phyloP scores from a whole-genome alignment of 2,888 invertebrate genomes.

The Stomorhina lunata region DNA sequence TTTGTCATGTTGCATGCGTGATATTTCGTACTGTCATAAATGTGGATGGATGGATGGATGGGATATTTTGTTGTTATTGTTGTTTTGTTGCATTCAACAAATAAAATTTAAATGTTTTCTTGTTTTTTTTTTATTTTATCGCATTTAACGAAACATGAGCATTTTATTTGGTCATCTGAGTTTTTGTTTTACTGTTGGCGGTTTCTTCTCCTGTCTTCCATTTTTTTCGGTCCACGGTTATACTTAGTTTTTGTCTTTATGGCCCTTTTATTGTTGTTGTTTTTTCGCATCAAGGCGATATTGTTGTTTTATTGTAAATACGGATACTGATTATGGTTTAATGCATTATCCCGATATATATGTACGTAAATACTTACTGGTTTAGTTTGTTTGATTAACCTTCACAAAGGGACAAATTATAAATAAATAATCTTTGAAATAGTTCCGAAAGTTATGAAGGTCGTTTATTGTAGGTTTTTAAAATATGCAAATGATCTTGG shows the following conservation, averaged over 20 bases:
- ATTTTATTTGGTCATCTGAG: slow-evolving; percentile 46
- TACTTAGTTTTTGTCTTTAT: neutral
- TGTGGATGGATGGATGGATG: slow-evolving; percentile 11
- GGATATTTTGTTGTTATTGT: neutral
- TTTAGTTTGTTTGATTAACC: slow-evolving; percentile 59
- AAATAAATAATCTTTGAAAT: slow-evolving; percentile 24
- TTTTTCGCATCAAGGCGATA: slow-evolving; percentile 32
- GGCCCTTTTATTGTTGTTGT: slow-evolving; percentile 44
- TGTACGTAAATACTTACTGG: no score
- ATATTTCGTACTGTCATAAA: slow-evolving; percentile 66
- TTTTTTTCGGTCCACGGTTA: neutral
- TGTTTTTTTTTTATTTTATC: slow-evolving; percentile 22
- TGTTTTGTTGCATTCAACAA: slow-evolving; percentile 40
- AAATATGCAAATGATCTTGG: slow-evolving; percentile 25
- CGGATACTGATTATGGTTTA: slow-evolving; percentile 53
- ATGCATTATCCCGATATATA: slow-evolving; percentile 24
- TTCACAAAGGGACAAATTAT: slow-evolving; percentile 47
- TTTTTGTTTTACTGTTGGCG: slow-evolving; percentile 43
- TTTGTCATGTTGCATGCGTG: slow-evolving; percentile 54
- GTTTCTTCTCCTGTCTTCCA: neutral
- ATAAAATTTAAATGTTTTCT: slow-evolving; percentile 49
- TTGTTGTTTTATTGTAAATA: slow-evolving; percentile 31
- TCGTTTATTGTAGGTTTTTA: neutral
- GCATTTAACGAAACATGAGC: slow-evolving; percentile 45
- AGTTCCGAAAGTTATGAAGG: slow-evolving; percentile 24